Conservation (phyloP, 2,888 invertebrate genomes). For the Tiliacea aurago region DNA sequence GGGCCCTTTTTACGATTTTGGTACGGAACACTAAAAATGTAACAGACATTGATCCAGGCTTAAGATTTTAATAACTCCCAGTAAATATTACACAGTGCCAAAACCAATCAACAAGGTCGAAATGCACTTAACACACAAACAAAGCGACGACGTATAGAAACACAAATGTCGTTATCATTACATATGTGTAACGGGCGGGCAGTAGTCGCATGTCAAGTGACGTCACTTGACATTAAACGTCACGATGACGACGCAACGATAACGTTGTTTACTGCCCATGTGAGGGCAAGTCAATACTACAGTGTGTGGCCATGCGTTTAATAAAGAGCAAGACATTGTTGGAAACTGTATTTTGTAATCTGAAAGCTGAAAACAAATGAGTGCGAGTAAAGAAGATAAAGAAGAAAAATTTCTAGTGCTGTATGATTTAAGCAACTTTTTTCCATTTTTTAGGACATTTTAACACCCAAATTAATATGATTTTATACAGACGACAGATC, state of each 20-base stretch:
- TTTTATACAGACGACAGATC: background rate
- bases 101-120: conserved; percentile 14
- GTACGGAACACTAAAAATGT: too few species aligned
- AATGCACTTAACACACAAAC: conserved; percentile 17
- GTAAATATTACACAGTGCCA: background rate
- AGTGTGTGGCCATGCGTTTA: conserved; percentile 24
- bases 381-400: background rate
- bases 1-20: too few species aligned
- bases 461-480: background rate
- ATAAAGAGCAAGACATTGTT: conserved; percentile 11
- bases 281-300: conserved; percentile 59
- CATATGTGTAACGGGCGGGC: conserved; percentile 39
- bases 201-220: conserved; percentile 65
- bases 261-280: conserved; percentile 73
- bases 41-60: background rate
- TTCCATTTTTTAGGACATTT: background rate
- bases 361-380: background rate
- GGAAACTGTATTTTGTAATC: background rate
- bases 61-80: background rate
- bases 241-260: conserved; percentile 69
- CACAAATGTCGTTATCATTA: conserved; percentile 54
- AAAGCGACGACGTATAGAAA: conserved; percentile 17
- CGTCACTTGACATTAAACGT: conserved; percentile 70
- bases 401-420: background rate
- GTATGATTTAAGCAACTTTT: too few species aligned